phyloP scores from a whole-genome alignment of 2,888 invertebrate genomes.

The Thera obeliscata region DNA sequence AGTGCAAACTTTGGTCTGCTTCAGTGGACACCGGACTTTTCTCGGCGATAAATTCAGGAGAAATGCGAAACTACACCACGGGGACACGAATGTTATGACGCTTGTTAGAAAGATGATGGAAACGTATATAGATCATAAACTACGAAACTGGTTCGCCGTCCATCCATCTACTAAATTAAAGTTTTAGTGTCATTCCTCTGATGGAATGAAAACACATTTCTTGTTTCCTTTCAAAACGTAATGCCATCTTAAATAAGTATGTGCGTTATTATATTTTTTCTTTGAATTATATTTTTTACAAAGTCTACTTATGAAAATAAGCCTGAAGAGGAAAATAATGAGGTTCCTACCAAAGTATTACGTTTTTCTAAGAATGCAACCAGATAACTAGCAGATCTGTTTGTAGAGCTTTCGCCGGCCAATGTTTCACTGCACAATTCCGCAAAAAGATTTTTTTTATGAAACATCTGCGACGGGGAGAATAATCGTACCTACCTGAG shows the following conservation, averaged over 20 bases:
- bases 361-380: neutral
- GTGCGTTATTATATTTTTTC: neutral
- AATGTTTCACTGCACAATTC: conserved; percentile 34
- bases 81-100: conserved; percentile 40
- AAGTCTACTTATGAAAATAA: neutral
- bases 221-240: conserved; percentile 7
- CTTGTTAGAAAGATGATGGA: conserved; percentile 38
- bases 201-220: conserved; percentile 11
- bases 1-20: conserved; percentile 5
- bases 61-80: conserved; percentile 45
- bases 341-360: neutral
- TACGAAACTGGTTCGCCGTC: conserved; percentile 26
- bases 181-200: conserved; percentile 19
- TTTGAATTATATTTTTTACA: neutral
- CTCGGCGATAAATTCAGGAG: conserved; percentile 48
- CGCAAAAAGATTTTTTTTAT: conserved; percentile 29
- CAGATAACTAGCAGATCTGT: neutral
- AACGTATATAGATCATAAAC: conserved; percentile 34
- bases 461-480: conserved; percentile 34
- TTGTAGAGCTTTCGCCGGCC: conserved; percentile 23
- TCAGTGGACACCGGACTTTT: conserved; percentile 14
- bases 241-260: neutral
- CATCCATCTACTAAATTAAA: conserved; percentile 26
- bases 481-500: conserved; percentile 36
- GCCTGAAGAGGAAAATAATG: neutral